These are phyloP conservation scores for Podargus strigoides DNA, from an alignment of 2,797 vertebrate genomes.

Conservation along the genomic window DNA sequence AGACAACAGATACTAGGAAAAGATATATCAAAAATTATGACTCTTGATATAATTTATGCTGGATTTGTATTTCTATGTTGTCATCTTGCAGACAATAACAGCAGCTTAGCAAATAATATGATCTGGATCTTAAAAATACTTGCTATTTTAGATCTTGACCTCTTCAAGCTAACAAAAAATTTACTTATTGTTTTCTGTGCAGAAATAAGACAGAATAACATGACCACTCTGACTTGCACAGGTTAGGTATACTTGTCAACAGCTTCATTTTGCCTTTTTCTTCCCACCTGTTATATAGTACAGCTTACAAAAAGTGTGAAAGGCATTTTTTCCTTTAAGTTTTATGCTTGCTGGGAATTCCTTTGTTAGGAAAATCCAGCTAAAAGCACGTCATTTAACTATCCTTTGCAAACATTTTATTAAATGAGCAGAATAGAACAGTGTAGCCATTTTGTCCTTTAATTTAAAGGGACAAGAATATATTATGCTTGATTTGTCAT, in stretches of 20 bases:
- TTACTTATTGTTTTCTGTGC: not conserved
- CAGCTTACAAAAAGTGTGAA: not conserved
- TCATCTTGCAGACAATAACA: not conserved
- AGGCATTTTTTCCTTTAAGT: not conserved
- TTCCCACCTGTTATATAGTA: not conserved
- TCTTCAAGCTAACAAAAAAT: not conserved
- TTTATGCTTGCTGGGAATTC: not conserved
- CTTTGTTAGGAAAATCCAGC: not conserved
- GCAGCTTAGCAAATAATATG: not conserved
- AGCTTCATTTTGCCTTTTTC: not conserved
- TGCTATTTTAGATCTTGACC: not conserved
- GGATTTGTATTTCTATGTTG: not conserved
- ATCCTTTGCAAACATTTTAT: not conserved
- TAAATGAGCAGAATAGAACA: not conserved
- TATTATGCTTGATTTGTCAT: not conserved
- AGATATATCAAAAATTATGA: not conserved
- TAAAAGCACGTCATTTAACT: not conserved
- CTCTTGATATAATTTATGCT: not conserved
- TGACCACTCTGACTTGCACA: not conserved
- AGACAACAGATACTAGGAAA: not conserved
- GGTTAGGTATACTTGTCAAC: not conserved
- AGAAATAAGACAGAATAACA: not conserved
- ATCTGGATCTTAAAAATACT: not conserved
- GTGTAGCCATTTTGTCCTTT: not conserved
- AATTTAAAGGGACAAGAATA: not conserved